A percentile compares a stretch with the other conserved stretches of the same genome.
Evolutionary conservation across 2,797 vertebrate genomes (phyloP).

Genomic region (Gymnocypris eckloni): DNA sequence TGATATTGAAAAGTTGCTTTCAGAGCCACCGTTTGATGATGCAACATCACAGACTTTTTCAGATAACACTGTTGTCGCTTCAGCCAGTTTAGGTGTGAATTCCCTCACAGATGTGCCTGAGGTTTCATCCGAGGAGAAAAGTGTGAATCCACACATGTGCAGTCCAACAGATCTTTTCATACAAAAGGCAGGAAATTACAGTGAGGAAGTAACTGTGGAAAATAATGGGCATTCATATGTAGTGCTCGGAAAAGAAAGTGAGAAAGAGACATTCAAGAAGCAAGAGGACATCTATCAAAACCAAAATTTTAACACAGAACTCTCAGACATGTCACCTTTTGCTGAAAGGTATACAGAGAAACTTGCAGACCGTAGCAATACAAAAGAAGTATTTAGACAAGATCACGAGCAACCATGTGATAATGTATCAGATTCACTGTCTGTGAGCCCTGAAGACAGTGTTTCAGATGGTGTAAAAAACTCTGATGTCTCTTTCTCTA

Average conservation of each 20-base stretch:
- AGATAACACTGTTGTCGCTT: neutral
- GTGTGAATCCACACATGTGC: neutral
- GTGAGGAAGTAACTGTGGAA: neutral
- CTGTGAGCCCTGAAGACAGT: neutral
- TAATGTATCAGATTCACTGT: neutral
- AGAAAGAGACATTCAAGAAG: neutral
- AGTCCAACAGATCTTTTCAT: neutral
- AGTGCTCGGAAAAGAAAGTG: neutral
- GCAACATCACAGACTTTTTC: neutral
- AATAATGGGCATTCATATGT: constrained; percentile 9
- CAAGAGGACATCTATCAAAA: neutral
- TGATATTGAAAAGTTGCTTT: constrained; percentile 50
- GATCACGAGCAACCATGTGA: neutral
- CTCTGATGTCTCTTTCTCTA: neutral
- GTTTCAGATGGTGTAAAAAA: neutral
- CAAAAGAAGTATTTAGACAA: neutral
- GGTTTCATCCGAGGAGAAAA: neutral
- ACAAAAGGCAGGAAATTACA: neutral
- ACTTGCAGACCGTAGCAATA: neutral
- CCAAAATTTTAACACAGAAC: neutral
- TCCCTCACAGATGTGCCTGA: neutral
- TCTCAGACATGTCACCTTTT: neutral
- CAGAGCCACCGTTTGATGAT: constrained; percentile 31
- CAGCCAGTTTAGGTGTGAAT: neutral
- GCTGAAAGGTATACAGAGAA: neutral